A percentile compares a stretch with the other conserved stretches of the same genome.
These are phyloP conservation scores for Nannoperca australis DNA, from an alignment of 2,797 vertebrate species.

Conservation along the genomic window DNA sequence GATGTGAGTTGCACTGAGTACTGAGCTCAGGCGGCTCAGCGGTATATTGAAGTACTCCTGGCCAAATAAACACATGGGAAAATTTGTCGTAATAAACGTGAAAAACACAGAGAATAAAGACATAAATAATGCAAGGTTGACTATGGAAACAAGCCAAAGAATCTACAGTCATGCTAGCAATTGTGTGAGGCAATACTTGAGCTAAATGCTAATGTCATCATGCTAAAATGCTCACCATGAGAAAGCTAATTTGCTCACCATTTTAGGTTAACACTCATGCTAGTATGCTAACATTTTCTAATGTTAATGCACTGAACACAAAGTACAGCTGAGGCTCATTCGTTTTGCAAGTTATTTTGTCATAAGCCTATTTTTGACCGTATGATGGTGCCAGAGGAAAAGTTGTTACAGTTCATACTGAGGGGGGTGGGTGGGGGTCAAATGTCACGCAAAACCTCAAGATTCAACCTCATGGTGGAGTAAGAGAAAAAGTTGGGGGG, in stretches of 20 bases:
- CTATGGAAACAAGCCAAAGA: not conserved
- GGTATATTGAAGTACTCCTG: conserved; percentile 87
- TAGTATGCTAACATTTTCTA: not conserved
- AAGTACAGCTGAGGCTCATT: not conserved
- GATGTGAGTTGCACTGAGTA: conserved; percentile 76
- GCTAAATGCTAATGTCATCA: too few species aligned
- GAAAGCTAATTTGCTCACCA: too few species aligned
- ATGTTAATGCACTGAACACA: not conserved
- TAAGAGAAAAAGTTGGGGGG: not conserved
- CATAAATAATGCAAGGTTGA: not conserved
- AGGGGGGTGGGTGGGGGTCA: not conserved
- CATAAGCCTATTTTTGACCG: not conserved
- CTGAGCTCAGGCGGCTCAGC: conserved; percentile 61
- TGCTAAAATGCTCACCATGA: too few species aligned
- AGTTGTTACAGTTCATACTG: not conserved
- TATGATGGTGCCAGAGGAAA: not conserved
- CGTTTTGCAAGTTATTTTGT: not conserved
- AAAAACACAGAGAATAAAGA: not conserved
- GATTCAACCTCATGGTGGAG: not conserved
- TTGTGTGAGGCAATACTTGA: not conserved
- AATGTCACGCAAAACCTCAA: not conserved
- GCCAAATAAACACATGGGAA: not conserved
- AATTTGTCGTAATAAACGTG: not conserved
- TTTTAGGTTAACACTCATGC: not conserved
- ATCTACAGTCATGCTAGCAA: not conserved